Evolutionary conservation across 2,797 vertebrate genomes (phyloP).

Genomic region (Valencia hispanica): DNA sequence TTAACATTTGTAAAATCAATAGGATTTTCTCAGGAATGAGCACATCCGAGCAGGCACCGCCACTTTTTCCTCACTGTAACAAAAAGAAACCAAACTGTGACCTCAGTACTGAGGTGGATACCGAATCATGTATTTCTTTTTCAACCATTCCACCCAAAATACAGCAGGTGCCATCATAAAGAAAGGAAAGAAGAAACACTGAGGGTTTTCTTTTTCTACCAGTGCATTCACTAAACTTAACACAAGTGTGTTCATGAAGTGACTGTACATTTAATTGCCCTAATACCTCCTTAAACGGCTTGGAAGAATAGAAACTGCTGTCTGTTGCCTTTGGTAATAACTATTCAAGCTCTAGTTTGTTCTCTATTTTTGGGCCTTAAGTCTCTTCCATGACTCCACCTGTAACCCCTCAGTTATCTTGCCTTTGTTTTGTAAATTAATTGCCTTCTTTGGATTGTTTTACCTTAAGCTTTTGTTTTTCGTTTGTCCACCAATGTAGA

Average conservation of each 20-base stretch:
- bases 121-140: conserved; percentile 63
- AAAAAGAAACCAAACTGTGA: conserved; percentile 71
- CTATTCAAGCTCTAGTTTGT: conserved; percentile 63
- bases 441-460: conserved; percentile 64
- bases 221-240: conserved; percentile 58
- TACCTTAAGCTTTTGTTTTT: conserved; percentile 34
- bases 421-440: conserved; percentile 67
- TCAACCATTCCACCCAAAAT: conserved; percentile 68
- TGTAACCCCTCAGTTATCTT: conserved; percentile 58
- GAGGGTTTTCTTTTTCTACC: conserved; percentile 41
- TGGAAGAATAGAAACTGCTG: conserved; percentile 60
- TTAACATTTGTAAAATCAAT: conserved; percentile 58
- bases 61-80: conserved; percentile 70
- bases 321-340: conserved; percentile 76
- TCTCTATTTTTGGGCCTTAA: conserved; percentile 72
- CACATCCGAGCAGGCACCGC: conserved; percentile 62
- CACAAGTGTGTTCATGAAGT: conserved; percentile 52
- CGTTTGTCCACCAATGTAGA: conserved; percentile 16
- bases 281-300: conserved; percentile 68
- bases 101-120: conserved; percentile 65
- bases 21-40: conserved; percentile 77
- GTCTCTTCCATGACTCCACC: conserved; percentile 53
- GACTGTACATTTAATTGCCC: conserved; percentile 41
- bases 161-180: conserved; percentile 67
- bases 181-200: conserved; percentile 41